Evolutionary conservation across 30 jellyfish, hydroid and myxozoan genomes (phyloP).

Genomic region (Aurelia sp.): DNA sequence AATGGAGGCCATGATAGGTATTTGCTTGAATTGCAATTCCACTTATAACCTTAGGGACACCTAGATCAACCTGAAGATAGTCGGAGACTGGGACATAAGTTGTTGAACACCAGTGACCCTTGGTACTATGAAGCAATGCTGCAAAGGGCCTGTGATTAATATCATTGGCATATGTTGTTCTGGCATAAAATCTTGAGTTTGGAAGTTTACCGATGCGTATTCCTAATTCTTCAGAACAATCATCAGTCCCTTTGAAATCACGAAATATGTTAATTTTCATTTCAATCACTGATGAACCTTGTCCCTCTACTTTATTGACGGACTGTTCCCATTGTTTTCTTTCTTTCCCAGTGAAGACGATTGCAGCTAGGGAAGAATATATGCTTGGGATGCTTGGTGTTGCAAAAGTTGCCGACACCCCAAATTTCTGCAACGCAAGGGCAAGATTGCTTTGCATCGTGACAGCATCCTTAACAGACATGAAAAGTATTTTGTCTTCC

Average conservation of each 20-base stretch:
- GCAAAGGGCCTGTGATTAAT: too few relatives aligned
- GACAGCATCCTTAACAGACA: constrained; percentile 14
- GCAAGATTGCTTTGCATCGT: not conserved
- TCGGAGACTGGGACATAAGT: constrained; percentile 14
- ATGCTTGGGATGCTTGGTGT: not conserved
- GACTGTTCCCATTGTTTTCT: constrained; percentile 48
- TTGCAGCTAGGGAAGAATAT: constrained; percentile 37
- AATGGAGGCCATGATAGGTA: too few relatives aligned
- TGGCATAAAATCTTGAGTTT: constrained; percentile 40
- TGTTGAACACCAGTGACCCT: constrained; percentile 49
- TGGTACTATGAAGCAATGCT: constrained; percentile 1
- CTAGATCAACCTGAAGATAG: constrained; percentile 46
- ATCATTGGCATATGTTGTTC: not conserved
- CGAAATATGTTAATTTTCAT: constrained; percentile 15
- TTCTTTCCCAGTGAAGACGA: constrained; percentile 41
- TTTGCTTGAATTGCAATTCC: constrained; percentile 46
- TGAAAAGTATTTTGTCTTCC: constrained; percentile 23
- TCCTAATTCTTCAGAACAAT: constrained; percentile 62
- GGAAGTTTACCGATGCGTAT: constrained; percentile 19
- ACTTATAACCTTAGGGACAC: not conserved
- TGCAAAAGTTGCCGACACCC: constrained; percentile 49
- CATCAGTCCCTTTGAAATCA: constrained; percentile 36
- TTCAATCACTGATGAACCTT: not conserved
- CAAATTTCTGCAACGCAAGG: constrained; percentile 34
- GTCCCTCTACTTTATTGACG: not conserved